Percentiles rank a stretch among this genome's conserved stretches.
Conservation (phyloP, 2,888 invertebrate genomes). For the Drosophila vallismaia region DNA sequence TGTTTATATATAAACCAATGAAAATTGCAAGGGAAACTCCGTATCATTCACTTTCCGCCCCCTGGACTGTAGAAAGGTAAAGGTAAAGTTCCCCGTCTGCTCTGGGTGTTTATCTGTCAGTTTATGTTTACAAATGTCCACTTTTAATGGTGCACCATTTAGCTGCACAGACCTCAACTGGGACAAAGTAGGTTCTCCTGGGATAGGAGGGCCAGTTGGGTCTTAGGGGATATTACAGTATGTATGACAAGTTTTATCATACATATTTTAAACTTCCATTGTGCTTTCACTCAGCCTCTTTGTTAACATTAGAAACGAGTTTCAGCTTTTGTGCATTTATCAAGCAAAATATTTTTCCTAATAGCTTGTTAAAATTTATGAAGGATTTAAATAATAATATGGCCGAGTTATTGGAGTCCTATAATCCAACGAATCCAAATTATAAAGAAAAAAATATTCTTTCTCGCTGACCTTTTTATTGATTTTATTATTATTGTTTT, state of each 20-base stretch:
- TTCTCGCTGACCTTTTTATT: conserved; percentile 3
- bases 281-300: background rate
- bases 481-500: conserved; percentile 18
- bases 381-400: background rate
- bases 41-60: conserved; percentile 10
- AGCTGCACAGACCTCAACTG: conserved; percentile 26
- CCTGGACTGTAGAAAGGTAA: conserved; percentile 14
- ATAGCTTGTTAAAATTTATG: too few relatives aligned
- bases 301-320: too few relatives aligned
- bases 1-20: conserved; percentile 69
- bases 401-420: background rate
- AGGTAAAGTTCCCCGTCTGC: conserved; percentile 58
- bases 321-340: too few relatives aligned
- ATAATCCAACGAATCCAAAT: background rate
- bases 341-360: too few relatives aligned
- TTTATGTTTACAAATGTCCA: conserved; percentile 79
- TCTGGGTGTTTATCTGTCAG: conserved; percentile 78
- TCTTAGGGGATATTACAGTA: background rate
- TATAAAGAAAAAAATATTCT: background rate
- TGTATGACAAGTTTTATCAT: conserved; percentile 17
- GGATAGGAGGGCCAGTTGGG: background rate
- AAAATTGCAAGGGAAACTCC: conserved; percentile 73
- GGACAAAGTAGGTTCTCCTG: conserved; percentile 1
- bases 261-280: conserved; percentile 22
- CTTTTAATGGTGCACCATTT: conserved; percentile 76